Conservation (phyloP, 2,113 vertebrate species). For the Leptobrachium leishanense region DNA sequence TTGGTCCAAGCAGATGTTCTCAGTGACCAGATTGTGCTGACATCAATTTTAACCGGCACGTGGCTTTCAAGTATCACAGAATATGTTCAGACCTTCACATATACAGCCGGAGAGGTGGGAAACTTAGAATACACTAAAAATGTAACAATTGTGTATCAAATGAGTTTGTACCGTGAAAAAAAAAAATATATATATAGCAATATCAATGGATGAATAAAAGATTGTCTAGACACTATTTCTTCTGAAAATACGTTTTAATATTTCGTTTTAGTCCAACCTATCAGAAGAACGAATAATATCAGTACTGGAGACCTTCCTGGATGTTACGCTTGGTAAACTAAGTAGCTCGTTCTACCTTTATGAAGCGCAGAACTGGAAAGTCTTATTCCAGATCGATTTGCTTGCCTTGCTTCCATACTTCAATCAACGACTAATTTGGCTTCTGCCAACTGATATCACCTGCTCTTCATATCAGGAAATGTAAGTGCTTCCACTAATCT, state of each 20-base stretch:
- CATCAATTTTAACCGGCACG: neutral
- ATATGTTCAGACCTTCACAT: neutral
- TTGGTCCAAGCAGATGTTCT: neutral
- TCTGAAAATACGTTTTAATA: neutral
- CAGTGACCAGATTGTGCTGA: neutral
- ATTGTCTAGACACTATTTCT: too few relatives aligned
- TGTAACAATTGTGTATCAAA: too few relatives aligned
- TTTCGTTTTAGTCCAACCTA: neutral
- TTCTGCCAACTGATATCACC: slow-evolving; percentile 26
- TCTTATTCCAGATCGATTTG: slow-evolving; percentile 27
- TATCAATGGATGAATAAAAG: too few relatives aligned
- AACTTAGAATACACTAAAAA: too few relatives aligned
- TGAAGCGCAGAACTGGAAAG: slow-evolving; percentile 8
- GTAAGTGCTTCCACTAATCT: neutral
- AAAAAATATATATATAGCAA: too few relatives aligned
- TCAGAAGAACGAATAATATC: neutral
- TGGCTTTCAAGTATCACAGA: neutral
- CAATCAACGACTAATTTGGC: neutral
- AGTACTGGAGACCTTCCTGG: slow-evolving; percentile 14
- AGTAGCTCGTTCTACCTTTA: slow-evolving; percentile 3
- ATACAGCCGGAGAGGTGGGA: neutral
- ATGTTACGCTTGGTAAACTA: neutral
- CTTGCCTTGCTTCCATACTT: slow-evolving; percentile 5
- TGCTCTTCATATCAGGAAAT: slow-evolving; percentile 42
- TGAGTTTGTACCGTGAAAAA: too few relatives aligned